These are phyloP conservation scores for Drosophila bunnanda DNA, from an alignment of 2,888 invertebrate genomes.

Conservation along the genomic window DNA sequence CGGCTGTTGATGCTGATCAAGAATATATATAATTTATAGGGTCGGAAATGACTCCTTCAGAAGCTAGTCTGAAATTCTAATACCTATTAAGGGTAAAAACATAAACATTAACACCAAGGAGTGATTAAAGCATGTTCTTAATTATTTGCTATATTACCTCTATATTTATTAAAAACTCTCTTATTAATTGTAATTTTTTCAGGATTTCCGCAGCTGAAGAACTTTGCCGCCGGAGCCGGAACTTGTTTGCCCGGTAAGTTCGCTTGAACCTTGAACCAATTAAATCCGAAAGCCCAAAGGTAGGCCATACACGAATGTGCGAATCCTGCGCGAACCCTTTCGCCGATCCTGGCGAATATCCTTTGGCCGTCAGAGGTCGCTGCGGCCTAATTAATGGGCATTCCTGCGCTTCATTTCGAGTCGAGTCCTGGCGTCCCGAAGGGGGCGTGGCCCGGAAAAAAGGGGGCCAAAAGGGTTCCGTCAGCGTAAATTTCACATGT, in stretches of 20 bases:
- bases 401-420: slow-evolving; percentile 73
- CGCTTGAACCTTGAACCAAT: slow-evolving; percentile 1
- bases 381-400: slow-evolving; percentile 74
- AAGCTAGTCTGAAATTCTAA: too few species aligned
- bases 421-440: slow-evolving; percentile 12
- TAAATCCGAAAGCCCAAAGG: slow-evolving; percentile 60
- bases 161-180: neutral
- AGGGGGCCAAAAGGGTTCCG: slow-evolving; percentile 17
- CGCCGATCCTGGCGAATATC: slow-evolving; percentile 32
- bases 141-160: neutral
- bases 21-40: neutral
- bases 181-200: neutral
- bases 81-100: too few species aligned
- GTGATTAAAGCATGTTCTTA: too few species aligned
- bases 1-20: neutral
- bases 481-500: slow-evolving; percentile 50
- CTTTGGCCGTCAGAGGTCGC: slow-evolving; percentile 64
- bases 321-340: neutral
- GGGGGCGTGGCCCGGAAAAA: slow-evolving; percentile 17
- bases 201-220: slow-evolving; percentile 84
- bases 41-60: too few species aligned
- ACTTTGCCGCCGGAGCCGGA: slow-evolving; percentile 79
- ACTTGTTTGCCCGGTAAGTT: slow-evolving; percentile 82
- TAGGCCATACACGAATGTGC: slow-evolving; percentile 53
- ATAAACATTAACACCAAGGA: too few species aligned